These are phyloP conservation scores for Pseudochromis fuscus DNA, from an alignment of 2,797 vertebrate species.

Conservation along the genomic window DNA sequence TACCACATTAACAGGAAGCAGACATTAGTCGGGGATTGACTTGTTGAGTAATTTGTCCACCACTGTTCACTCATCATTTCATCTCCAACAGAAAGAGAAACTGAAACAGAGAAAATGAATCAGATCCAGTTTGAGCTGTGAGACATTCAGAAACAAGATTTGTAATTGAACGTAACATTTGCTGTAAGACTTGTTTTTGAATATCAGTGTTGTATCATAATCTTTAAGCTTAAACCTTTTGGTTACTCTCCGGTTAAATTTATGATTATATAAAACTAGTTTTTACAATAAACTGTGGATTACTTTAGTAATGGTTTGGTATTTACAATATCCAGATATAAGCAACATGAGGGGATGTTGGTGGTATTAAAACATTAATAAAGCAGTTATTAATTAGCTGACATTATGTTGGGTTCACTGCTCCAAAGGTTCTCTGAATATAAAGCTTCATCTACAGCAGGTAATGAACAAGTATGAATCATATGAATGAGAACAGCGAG, in stretches of 20 bases:
- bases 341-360: background rate
- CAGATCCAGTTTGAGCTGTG: constrained; percentile 11
- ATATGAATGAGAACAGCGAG: background rate
- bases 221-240: background rate
- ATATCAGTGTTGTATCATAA: background rate
- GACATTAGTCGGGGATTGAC: too few relatives aligned
- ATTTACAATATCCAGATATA: background rate
- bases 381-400: background rate
- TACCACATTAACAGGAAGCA: too few relatives aligned
- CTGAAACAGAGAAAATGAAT: constrained; percentile 36
- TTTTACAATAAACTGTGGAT: background rate
- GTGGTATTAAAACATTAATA: background rate
- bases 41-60: too few relatives aligned
- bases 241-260: background rate
- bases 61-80: constrained; percentile 37
- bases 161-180: background rate
- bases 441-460: too few relatives aligned
- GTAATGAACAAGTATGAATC: background rate
- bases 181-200: background rate
- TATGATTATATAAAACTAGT: background rate
- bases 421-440: background rate
- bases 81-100: constrained; percentile 54
- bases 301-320: background rate
- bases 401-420: background rate
- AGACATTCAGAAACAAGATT: constrained; percentile 19